A percentile compares a stretch with the other conserved stretches of the same genome.
phyloP scores from a whole-genome alignment of 2,888 invertebrate species.

The Andrena fulva region DNA sequence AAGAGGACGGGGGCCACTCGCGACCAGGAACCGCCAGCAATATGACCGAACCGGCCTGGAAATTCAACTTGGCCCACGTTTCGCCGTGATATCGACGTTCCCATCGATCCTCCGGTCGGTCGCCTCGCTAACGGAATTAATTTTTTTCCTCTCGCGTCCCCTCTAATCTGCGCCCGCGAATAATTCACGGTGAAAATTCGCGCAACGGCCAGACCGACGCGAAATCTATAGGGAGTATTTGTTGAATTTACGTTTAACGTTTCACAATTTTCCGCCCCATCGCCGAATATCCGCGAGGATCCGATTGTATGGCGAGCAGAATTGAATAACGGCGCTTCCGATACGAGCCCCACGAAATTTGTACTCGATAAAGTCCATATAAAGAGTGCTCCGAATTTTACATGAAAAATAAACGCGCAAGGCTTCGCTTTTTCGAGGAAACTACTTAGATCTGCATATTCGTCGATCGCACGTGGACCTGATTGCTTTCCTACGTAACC shows the following conservation, averaged over 20 bases:
- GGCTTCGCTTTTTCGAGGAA: too few relatives aligned
- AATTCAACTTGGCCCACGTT: constrained; percentile 40
- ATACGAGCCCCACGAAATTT: constrained; percentile 1
- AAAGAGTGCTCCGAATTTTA: background rate
- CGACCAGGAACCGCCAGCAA: constrained; percentile 24
- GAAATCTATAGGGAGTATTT: background rate
- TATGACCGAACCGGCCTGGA: constrained; percentile 36
- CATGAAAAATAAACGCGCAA: too few relatives aligned
- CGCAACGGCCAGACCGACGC: background rate
- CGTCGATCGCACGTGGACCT: too few relatives aligned
- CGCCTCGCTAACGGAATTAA: constrained; percentile 10
- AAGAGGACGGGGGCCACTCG: constrained; percentile 39
- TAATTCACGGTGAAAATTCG: constrained; percentile 7
- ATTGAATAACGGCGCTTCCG: constrained; percentile 13
- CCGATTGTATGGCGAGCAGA: background rate
- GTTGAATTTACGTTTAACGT: constrained; percentile 1
- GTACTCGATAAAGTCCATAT: constrained; percentile 15
- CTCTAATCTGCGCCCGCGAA: background rate
- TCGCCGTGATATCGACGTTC: constrained; percentile 13
- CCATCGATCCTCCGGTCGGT: constrained; percentile 15
- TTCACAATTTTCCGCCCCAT: constrained; percentile 36
- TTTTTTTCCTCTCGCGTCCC: background rate
- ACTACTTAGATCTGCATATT: too few relatives aligned
- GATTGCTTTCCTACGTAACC: too few relatives aligned
- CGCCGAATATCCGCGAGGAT: constrained; percentile 11